Evolutionary conservation across 2,888 invertebrate species (phyloP).

Genomic region (Rapana venosa): DNA sequence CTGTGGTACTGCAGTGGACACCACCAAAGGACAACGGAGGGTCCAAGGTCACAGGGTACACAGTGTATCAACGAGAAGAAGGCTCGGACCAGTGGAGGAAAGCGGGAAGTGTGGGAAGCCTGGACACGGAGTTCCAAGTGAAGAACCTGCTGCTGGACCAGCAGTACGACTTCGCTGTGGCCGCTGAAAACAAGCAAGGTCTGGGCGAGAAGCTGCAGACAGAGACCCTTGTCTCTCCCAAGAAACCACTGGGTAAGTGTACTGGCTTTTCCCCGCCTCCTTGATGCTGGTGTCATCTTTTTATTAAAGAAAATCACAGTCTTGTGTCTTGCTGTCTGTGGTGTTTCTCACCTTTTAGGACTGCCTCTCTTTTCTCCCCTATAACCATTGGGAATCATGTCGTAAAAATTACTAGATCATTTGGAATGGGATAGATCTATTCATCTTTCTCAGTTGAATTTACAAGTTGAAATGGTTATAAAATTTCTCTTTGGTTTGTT

Average conservation of each 20-base stretch:
- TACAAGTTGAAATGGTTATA: too few relatives aligned
- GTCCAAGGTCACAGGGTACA: constrained; percentile 70
- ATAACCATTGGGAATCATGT: too few relatives aligned
- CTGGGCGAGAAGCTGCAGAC: constrained; percentile 65
- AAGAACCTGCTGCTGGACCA: constrained; percentile 69
- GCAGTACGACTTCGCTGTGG: constrained; percentile 75
- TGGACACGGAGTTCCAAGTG: constrained; percentile 66
- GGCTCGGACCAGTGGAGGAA: constrained; percentile 66
- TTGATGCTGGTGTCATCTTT: too few relatives aligned
- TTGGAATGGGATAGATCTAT: too few relatives aligned
- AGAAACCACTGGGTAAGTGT: constrained; percentile 62
- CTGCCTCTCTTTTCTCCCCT: too few relatives aligned
- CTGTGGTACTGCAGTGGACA: constrained; percentile 72
- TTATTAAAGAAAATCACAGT: too few relatives aligned
- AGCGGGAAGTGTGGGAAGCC: constrained; percentile 62
- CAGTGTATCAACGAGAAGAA: constrained; percentile 61
- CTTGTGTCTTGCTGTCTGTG: too few relatives aligned
- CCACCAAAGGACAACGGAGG: constrained; percentile 73
- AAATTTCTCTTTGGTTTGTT: too few relatives aligned
- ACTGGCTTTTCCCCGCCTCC: not conserved
- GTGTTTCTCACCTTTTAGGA: too few relatives aligned
- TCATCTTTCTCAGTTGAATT: too few relatives aligned
- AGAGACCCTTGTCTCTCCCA: constrained; percentile 60
- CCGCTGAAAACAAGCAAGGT: constrained; percentile 75
- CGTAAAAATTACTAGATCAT: too few relatives aligned